Evolutionary conservation across 2,113 vertebrate genomes (phyloP), one percentile per base, ranked within the genome.

Genomic region (Callithrix jacchus): DNA sequence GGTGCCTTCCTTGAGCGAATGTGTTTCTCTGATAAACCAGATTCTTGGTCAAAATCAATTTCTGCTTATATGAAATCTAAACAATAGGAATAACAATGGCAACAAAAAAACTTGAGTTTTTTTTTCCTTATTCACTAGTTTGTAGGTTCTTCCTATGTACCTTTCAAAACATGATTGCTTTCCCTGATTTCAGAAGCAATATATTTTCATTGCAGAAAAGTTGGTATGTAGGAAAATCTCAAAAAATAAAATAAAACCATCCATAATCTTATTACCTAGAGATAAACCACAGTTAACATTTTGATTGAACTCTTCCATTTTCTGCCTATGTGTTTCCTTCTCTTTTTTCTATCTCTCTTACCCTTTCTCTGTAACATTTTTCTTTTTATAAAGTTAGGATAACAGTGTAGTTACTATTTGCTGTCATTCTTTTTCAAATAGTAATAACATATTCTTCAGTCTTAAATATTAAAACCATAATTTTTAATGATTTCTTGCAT

Each of bases 31-130:
- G 90, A 92, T 95, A 92, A 97, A 77, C 54, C 9, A 64, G 49
- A 87, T 74, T 93, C 61, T 76, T 56, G 18, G 54, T 70, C 84
- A 93, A 92, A 95, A 94, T 93, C 84, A 87, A 61, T 96, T 96
- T n/a, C 35, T 87, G 18, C 85, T 68, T 85, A 42, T 83, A 40
- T 71, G 64, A 92, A 95, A 76, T 45, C 42, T 92, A 88, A 96
- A 94, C 56, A 94, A 32, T 58, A 56, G 23, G 30, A 89, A 79
- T 42, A 91, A 47, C 23, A 90, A 52, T 23, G 79, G 40, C n/a
- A 52, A 52, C 37, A 94, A 14, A 92, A 92, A 79, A 73, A 70
- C 47, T 40, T 86, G 32, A 49, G 11, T 40, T 96, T 18, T n/a
- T n/a, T 64, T n/a, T 64, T 25, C 20, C 12, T 27, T 18, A 32